These are phyloP conservation scores for Yponomeuta malinellus DNA, from an alignment of 2,888 invertebrate species.

Conservation along the genomic window DNA sequence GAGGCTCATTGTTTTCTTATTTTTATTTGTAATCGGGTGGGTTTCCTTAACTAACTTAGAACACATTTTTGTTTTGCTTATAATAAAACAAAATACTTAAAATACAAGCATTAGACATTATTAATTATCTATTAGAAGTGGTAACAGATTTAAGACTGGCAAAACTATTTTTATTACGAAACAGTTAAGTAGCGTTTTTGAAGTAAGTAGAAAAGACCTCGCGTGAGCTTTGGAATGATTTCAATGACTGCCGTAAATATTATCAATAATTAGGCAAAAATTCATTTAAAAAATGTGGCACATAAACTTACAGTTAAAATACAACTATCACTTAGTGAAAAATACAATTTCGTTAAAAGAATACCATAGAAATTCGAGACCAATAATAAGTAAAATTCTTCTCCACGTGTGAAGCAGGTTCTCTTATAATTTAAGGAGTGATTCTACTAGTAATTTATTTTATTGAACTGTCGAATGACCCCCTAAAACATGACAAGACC, in stretches of 20 bases:
- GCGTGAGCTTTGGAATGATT: constrained; percentile 4
- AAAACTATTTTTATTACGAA: neutral
- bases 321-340: constrained; percentile 15
- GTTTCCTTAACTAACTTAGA: neutral
- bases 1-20: neutral
- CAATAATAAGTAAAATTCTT: constrained; percentile 8
- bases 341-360: neutral
- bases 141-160: constrained; percentile 2
- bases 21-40: neutral
- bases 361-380: constrained; percentile 9
- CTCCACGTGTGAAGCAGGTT: too few relatives aligned
- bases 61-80: neutral
- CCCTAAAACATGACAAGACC: too few relatives aligned
- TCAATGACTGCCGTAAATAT: neutral
- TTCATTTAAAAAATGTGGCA: constrained; percentile 12
- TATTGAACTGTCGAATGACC: too few relatives aligned
- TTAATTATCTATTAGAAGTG: constrained; percentile 4
- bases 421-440: too few relatives aligned
- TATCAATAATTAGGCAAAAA: constrained; percentile 5
- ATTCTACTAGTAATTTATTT: too few relatives aligned
- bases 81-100: neutral
- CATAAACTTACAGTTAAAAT: constrained; percentile 12
- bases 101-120: neutral
- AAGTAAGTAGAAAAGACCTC: neutral
- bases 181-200: neutral